Conservation (phyloP, 1,140 invertebrate genomes). For the Lucilia cuprina region DNA sequence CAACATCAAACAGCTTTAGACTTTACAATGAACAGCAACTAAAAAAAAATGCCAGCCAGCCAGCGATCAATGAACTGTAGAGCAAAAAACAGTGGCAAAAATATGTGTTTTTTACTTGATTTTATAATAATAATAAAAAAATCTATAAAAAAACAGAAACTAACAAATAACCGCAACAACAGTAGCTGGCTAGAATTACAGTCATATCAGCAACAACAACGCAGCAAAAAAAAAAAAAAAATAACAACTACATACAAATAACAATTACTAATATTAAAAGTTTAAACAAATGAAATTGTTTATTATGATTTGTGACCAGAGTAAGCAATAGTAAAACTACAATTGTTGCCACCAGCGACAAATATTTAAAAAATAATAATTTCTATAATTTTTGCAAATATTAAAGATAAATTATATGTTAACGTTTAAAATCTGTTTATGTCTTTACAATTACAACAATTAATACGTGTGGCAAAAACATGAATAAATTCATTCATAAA, state of each 20-base stretch:
- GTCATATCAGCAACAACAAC: not conserved
- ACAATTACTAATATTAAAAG: not conserved
- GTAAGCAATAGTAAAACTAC: too few relatives aligned
- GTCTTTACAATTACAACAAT: not conserved
- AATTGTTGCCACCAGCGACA: not conserved
- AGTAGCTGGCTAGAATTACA: not conserved
- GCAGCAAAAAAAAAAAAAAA: not conserved
- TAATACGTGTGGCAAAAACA: not conserved
- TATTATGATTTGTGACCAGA: not conserved
- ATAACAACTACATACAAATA: not conserved
- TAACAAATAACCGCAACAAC: not conserved
- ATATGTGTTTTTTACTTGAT: not conserved
- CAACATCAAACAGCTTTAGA: not conserved
- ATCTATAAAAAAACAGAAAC: not conserved
- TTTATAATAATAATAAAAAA: not conserved
- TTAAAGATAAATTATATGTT: too few relatives aligned
- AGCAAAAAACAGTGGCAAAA: not conserved
- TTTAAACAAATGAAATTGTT: not conserved
- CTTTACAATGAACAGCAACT: not conserved
- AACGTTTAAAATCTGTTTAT: not conserved
- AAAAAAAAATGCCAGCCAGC: not conserved
- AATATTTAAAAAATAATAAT: too few relatives aligned
- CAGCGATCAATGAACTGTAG: conserved; percentile 25
- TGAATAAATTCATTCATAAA: conserved; percentile 12
- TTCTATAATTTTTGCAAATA: too few relatives aligned